Percentiles rank a stretch among this genome's conserved stretches.
Conservation (phyloP, 1,140 invertebrate species). For the Bombus fervidus region DNA sequence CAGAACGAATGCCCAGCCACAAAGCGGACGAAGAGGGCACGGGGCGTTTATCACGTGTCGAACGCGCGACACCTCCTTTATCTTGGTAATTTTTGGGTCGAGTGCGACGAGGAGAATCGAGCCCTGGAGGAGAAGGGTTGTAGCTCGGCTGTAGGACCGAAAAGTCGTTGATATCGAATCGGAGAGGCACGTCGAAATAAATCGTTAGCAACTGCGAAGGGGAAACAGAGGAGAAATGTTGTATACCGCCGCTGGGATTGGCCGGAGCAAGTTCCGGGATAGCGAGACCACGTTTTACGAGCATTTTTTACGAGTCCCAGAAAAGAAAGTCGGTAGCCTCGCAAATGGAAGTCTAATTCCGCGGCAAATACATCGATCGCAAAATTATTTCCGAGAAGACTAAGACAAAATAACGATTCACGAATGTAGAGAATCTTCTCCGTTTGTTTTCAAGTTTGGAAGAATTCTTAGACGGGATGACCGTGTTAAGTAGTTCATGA, state of each 20-base stretch:
- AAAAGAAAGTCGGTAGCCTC: conserved; percentile 37
- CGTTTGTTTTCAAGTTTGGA: neutral
- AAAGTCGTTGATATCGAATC: conserved; percentile 72
- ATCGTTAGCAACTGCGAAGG: conserved; percentile 59
- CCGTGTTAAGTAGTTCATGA: conserved; percentile 41
- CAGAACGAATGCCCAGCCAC: conserved; percentile 33
- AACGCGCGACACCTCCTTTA: conserved; percentile 6
- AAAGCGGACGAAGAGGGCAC: conserved; percentile 23
- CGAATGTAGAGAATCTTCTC: neutral
- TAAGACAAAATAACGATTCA: neutral
- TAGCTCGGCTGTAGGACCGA: conserved; percentile 45
- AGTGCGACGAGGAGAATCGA: neutral
- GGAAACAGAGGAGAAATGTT: conserved; percentile 25
- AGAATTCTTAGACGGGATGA: neutral
- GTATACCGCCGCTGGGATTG: conserved; percentile 44
- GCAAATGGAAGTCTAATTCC: conserved; percentile 61
- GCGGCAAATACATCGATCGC: neutral
- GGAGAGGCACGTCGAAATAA: conserved; percentile 65
- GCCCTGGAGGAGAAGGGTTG: conserved; percentile 50
- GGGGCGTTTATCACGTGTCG: conserved; percentile 24
- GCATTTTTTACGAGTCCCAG: conserved; percentile 44
- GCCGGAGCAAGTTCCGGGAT: conserved; percentile 7
- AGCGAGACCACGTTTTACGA: conserved; percentile 54
- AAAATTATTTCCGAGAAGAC: neutral
- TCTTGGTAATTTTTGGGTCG: neutral